These are phyloP conservation scores for Acleris laterana DNA, from an alignment of 2,888 invertebrate species.

Conservation along the genomic window DNA sequence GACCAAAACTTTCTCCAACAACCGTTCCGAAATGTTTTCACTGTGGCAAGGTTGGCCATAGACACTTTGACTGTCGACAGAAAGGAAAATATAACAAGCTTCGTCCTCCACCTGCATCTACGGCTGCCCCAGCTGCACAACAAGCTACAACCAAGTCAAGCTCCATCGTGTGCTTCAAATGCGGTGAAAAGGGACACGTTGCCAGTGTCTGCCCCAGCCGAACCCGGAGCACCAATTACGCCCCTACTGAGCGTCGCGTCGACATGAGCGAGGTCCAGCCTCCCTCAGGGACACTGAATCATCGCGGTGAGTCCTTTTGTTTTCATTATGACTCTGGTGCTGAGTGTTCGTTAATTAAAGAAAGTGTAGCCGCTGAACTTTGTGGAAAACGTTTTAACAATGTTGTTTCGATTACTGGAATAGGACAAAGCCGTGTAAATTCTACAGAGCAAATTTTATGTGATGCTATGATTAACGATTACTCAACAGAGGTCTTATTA, in stretches of 20 bases:
- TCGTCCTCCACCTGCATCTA: background rate
- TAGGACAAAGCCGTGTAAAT: no score
- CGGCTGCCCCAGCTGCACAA: background rate
- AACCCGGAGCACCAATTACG: background rate
- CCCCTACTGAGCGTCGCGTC: constrained; percentile 4
- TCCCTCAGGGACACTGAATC: background rate
- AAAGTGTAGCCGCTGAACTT: no score
- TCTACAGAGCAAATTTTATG: no score
- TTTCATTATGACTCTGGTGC: no score
- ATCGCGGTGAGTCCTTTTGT: constrained; percentile 43
- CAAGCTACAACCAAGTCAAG: background rate
- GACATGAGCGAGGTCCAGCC: constrained; percentile 2
- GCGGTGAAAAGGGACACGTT: constrained; percentile 24
- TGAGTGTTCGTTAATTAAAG: no score
- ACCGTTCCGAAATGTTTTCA: background rate
- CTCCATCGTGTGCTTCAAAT: constrained; percentile 5
- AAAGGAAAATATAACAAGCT: background rate
- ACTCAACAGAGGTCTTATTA: no score
- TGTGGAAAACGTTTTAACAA: no score
- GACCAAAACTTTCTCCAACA: background rate
- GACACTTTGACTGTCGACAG: background rate
- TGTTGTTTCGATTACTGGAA: no score
- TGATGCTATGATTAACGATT: no score
- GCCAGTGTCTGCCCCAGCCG: background rate
- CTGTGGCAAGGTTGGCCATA: constrained; percentile 4